A percentile compares a stretch with the other conserved stretches of the same genome.
phyloP scores from a whole-genome alignment of 2,888 invertebrate genomes.

The Cerceris ruficornis region DNA sequence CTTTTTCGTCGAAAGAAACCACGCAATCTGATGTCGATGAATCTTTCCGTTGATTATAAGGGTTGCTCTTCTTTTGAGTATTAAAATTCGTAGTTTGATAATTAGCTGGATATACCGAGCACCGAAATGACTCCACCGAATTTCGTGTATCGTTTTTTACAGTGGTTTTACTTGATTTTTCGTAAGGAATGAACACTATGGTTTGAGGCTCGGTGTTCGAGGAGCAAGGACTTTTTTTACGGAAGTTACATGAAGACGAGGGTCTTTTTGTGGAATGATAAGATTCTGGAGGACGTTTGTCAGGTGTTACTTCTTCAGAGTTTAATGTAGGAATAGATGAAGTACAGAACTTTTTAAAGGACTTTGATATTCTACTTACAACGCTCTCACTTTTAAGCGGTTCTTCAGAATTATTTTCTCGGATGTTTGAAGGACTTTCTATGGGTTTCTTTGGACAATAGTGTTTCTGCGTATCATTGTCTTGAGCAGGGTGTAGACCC shows the following conservation, averaged over 20 bases:
- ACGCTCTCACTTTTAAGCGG: too few relatives aligned
- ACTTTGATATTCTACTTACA: too few relatives aligned
- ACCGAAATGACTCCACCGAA: background rate
- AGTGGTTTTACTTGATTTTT: background rate
- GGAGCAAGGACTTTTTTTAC: background rate
- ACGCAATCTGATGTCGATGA: background rate
- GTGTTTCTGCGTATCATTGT: too few relatives aligned
- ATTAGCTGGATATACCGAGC: background rate
- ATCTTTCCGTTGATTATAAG: background rate
- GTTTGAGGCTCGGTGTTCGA: background rate
- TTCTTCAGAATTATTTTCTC: too few relatives aligned
- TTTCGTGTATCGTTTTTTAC: background rate
- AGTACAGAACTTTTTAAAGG: too few relatives aligned
- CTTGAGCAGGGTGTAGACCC: too few relatives aligned
- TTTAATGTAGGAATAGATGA: too few relatives aligned
- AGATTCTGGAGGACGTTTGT: slow-evolving; percentile 32
- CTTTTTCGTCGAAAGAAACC: slow-evolving; percentile 6
- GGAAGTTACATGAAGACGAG: background rate
- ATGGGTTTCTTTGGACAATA: too few relatives aligned
- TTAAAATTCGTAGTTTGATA: background rate
- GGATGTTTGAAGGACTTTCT: too few relatives aligned
- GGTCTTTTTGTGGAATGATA: slow-evolving; percentile 34
- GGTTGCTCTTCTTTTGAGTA: background rate
- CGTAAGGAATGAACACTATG: slow-evolving; percentile 26
- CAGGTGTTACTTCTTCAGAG: background rate